Conservation (phyloP, 2,888 invertebrate species). For the Patella caerulea region DNA sequence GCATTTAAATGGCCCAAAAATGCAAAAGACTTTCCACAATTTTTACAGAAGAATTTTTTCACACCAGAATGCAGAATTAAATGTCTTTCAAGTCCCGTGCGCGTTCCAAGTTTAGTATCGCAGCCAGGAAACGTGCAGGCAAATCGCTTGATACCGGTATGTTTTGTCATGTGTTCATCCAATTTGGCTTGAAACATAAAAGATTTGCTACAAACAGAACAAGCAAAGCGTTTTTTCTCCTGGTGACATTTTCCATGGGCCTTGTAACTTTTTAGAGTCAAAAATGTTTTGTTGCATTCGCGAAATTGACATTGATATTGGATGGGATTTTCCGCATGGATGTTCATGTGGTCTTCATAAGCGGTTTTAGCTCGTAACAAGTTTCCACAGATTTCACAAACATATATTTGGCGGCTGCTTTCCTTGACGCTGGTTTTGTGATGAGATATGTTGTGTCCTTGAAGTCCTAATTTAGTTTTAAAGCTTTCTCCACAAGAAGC, state of each 20-base stretch:
- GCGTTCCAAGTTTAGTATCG: neutral
- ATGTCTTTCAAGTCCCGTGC: neutral
- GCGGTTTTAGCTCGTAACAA: neutral
- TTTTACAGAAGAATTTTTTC: neutral
- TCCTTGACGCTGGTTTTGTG: no score
- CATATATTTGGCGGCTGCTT: no score
- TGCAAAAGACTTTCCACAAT: neutral
- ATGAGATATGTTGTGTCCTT: neutral
- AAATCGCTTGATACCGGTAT: neutral
- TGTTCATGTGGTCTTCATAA: neutral
- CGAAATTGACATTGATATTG: neutral
- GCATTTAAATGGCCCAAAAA: neutral
- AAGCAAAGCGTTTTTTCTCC: neutral
- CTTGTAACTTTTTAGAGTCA: neutral
- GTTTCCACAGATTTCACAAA: neutral
- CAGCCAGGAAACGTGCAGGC: neutral
- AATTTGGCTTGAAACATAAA: neutral
- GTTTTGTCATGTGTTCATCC: neutral
- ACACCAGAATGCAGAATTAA: neutral
- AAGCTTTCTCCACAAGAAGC: neutral
- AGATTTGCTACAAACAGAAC: neutral
- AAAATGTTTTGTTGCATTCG: slow-evolving; percentile 1
- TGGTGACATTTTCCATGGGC: neutral
- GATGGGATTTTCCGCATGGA: neutral
- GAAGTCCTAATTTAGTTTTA: neutral